Evolutionary conservation across 2,797 vertebrate genomes (phyloP), one percentile per base, ranked within the genome.

Genomic region (Lycodopsis pacificus): DNA sequence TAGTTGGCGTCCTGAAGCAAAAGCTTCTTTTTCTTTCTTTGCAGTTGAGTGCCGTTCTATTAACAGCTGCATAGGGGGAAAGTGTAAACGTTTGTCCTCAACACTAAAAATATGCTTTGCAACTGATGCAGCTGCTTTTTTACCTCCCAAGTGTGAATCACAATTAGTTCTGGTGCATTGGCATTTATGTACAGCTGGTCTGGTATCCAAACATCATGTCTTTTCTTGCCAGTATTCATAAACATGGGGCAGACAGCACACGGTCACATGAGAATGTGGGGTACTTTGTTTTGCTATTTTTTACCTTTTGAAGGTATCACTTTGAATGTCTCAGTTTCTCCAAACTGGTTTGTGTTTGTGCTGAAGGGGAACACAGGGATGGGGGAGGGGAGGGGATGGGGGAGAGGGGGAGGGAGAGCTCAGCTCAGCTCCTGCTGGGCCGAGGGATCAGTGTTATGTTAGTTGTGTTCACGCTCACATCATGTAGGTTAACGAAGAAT

Each of bases 391-490:
- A 76, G 4, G 48, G 2, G 82, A 48, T 63, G 83, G 87, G 61
- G 77, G 38, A 10, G 12, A 82, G 88, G 64, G 78, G 83, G 85
- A 58, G 76, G n/a, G n/a, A n/a, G n/a, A n/a, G n/a, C n/a, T n/a
- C n/a, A 65, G 77, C 66, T 36, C 49, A 53, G 34, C 83, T 86
- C 92, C 80, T 84, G 82, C 83, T 92, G 89, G 86, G 90, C 22
- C 70, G 78, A 83, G 81, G 84, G 86, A 89, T 91, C 88, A 76
- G 79, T 73, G 78, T 72, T 83, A 64, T 90, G 88, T 90, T 89
- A 61, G 88, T 89, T 89, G 83, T 87, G 85, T 89, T 91, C 81
- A 78, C 36, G 59, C 82, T 83, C 84, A 54, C 76, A 84, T 91
- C 78, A 75, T 83, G 70, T 71, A 76, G 80, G 78, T 79, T 74